Evolutionary conservation across 1,140 invertebrate species (phyloP), one percentile per base, ranked within the genome.

Genomic region (Berghia stephanieae): DNA sequence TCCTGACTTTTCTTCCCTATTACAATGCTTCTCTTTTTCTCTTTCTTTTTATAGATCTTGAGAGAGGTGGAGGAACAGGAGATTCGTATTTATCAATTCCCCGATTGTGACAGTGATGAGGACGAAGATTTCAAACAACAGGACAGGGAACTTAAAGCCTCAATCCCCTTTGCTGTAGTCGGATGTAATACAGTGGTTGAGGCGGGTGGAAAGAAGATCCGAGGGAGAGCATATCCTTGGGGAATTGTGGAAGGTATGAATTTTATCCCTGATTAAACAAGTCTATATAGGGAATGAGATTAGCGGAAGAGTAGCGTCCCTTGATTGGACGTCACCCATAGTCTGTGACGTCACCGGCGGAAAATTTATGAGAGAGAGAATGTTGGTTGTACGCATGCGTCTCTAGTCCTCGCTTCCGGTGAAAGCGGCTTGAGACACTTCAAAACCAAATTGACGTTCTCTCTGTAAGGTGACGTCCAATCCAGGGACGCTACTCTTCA

Each of bases 221-320:
- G 96, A 77, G 97, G 96, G 21, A 91, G 98, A 2, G 94, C 98
- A 86, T 99, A 99, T 90, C 97, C 97, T 0, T 99, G 98, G 98
- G 98, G 98, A 24, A 94, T 98, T 63, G 97, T 99, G 5, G 97
- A 99, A 92, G 86, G 88, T 88, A 80, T 69, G 75, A 66, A 72
- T 69, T 71, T 49, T 80, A 3, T 75, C 60, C n/a, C n/a, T n/a
- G n/a, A n/a, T n/a, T n/a, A n/a, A n/a, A n/a, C n/a, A n/a, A n/a
- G n/a, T n/a, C n/a, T n/a, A n/a, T n/a, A n/a, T n/a, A n/a, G n/a
- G n/a, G n/a, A n/a, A n/a, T n/a, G n/a, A n/a, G n/a, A n/a, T n/a
- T n/a, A n/a, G n/a, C n/a, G n/a, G n/a, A n/a, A n/a, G n/a, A n/a
- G n/a, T n/a, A n/a, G n/a, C n/a, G n/a, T n/a, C n/a, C n/a, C n/a